Evolutionary conservation across 2,797 vertebrate species (phyloP).

Genomic region (Lerista edwardsae): DNA sequence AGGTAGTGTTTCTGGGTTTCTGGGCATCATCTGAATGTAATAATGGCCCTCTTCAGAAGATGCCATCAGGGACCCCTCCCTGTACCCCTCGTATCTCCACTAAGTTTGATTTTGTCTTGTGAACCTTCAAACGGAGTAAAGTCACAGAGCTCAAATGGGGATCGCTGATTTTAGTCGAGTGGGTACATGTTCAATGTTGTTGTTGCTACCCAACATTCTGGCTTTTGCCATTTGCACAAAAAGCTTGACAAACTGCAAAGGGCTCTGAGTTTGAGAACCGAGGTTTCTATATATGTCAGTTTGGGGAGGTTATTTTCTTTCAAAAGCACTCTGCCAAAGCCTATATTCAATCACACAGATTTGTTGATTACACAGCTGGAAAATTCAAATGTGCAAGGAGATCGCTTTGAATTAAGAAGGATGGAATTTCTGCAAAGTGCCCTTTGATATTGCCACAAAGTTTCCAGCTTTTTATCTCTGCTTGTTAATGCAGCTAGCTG

Average conservation of each 20-base stretch:
- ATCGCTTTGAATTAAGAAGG: conserved; percentile 21
- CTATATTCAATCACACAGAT: neutral
- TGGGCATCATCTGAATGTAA: neutral
- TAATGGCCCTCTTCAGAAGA: neutral
- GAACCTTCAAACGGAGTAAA: neutral
- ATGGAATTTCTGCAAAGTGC: conserved; percentile 16
- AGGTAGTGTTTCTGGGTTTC: too few species aligned
- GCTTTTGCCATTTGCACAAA: neutral
- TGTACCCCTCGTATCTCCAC: neutral
- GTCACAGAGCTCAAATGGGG: neutral
- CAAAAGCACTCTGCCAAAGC: neutral
- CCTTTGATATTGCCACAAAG: conserved; percentile 5
- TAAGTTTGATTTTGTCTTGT: neutral
- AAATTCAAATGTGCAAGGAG: conserved; percentile 6
- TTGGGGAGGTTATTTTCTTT: conserved; percentile 5
- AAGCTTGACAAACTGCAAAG: neutral
- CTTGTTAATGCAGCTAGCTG: conserved; percentile 10
- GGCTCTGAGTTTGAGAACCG: neutral
- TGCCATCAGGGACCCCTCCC: neutral
- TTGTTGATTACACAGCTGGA: conserved; percentile 18
- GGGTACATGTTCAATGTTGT: neutral
- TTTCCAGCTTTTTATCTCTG: conserved; percentile 18
- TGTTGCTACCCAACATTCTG: neutral
- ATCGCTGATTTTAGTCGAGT: neutral
- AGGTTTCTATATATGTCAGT: neutral